These are phyloP conservation scores for Chymomyza caudatula DNA, from an alignment of 2,888 invertebrate genomes.

Conservation along the genomic window DNA sequence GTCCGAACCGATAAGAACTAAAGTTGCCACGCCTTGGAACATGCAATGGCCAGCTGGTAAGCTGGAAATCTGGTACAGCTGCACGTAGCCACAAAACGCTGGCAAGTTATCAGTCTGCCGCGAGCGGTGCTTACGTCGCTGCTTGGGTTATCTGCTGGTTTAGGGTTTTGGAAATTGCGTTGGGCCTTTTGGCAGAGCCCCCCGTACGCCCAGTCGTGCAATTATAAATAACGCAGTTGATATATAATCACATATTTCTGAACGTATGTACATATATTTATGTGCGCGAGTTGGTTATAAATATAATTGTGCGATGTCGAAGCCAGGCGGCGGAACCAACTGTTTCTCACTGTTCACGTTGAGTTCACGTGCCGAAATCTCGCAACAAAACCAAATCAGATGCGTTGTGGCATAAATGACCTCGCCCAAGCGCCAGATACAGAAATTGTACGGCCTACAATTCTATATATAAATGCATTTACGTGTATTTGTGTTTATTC, in stretches of 20 bases:
- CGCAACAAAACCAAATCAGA: constrained; percentile 28
- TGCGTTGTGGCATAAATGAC: constrained; percentile 36
- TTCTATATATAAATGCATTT: background rate
- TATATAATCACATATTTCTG: background rate
- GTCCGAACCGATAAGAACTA: background rate
- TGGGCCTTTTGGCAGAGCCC: background rate
- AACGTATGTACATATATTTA: background rate
- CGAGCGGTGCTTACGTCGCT: background rate
- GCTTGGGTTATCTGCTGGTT: background rate
- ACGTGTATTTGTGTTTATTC: constrained; percentile 11
- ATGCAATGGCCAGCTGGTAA: constrained; percentile 32
- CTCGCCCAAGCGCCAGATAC: constrained; percentile 24
- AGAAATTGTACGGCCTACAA: constrained; percentile 6
- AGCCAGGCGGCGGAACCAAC: constrained; percentile 3
- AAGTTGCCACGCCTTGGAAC: background rate
- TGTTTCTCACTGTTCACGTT: constrained; percentile 55
- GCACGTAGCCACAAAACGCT: background rate
- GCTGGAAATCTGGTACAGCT: constrained; percentile 15
- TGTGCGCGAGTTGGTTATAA: background rate
- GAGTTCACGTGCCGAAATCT: constrained; percentile 51
- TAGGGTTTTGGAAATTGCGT: constrained; percentile 1
- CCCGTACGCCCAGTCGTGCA: background rate
- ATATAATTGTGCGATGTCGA: background rate
- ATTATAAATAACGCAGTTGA: constrained; percentile 3
- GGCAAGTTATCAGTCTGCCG: background rate